Evolutionary conservation across 1,140 invertebrate genomes (phyloP), one percentile per base, ranked within the genome.

Genomic region (Drosophila sucinea): DNA sequence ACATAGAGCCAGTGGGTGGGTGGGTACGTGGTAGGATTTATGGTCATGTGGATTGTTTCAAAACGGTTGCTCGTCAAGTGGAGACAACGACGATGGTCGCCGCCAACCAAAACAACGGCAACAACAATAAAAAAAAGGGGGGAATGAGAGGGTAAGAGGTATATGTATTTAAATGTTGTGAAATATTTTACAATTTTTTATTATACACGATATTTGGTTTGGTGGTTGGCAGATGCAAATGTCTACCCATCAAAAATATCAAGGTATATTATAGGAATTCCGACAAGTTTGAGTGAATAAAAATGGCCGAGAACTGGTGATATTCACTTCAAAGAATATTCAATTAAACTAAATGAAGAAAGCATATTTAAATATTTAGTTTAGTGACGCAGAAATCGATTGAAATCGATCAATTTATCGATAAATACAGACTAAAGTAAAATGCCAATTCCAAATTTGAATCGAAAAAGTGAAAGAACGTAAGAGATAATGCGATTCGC

Each of bases 171-270:
- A 85, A 86, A 85, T 86, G 82, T 86, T 85, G 82, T 70, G 71
- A 86, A 86, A 85, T 85, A 85, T 85, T 87, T 85, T 73, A 76
- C 81, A 85, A 72, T 79, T 86, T 79, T 82, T 79, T 85, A 71
- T 71, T 67, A 41, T 75, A 32, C 66, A 11, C 71, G 38, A 32
- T 64, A 55, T 56, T 23, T 3, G 33, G 6, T 8, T 25, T 27
- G 44, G 1, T 27, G 23, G 44, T 27, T 51, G 44, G 44, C 44
- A 23, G 4, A 51, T 27, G 44, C 3, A 8, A 51, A 51, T 41
- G n/a, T 41, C 4, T 41, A 41, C 11, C 40, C 11, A 41, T 41
- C 4, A 32, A 51, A 54, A 25, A 32, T 11, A 38, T 60, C 3
- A 8, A 7, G 35, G 68, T 70, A 70, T 70, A 51, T 23, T 70